These are phyloP conservation scores for Drosophila tristis DNA, from an alignment of 1,140 invertebrate species.

Conservation along the genomic window DNA sequence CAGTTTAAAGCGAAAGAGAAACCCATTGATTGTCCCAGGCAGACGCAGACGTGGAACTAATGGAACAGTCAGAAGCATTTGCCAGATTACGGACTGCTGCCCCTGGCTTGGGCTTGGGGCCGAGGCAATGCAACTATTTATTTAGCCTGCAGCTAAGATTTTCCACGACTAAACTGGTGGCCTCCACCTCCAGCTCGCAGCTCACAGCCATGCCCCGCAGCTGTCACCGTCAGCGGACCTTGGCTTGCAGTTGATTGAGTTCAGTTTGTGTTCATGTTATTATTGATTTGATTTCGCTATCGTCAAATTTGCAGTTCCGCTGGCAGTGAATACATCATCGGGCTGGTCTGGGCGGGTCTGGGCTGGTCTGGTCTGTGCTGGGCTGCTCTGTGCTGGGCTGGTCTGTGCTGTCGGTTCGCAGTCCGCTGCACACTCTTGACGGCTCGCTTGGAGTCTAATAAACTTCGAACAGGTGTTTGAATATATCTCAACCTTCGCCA, in stretches of 20 bases:
- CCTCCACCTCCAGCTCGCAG: not conserved
- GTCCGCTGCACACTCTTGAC: conserved; percentile 31
- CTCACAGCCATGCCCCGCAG: too few species aligned
- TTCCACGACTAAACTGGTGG: conserved; percentile 13
- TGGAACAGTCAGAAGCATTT: conserved; percentile 52
- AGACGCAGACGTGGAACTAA: conserved; percentile 40
- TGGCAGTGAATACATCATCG: conserved; percentile 34
- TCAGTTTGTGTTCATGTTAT: conserved; percentile 17
- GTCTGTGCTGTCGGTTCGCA: conserved; percentile 10
- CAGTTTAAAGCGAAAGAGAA: conserved; percentile 20
- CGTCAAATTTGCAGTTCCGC: conserved; percentile 42
- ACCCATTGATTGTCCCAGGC: conserved; percentile 32
- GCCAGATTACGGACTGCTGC: conserved; percentile 39
- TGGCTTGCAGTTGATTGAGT: conserved; percentile 48
- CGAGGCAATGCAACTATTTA: conserved; percentile 49
- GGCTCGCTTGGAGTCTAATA: conserved; percentile 44
- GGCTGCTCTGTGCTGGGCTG: not conserved
- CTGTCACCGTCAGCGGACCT: not conserved
- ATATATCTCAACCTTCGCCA: conserved; percentile 9
- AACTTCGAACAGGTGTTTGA: conserved; percentile 62
- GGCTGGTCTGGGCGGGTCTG: too few species aligned
- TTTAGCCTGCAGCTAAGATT: conserved; percentile 29
- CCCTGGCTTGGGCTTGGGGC: conserved; percentile 6
- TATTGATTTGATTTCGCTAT: conserved; percentile 58
- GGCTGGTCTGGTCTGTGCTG: not conserved